Conservation (phyloP, 2,888 invertebrate species). For the Belgica antarctica region DNA sequence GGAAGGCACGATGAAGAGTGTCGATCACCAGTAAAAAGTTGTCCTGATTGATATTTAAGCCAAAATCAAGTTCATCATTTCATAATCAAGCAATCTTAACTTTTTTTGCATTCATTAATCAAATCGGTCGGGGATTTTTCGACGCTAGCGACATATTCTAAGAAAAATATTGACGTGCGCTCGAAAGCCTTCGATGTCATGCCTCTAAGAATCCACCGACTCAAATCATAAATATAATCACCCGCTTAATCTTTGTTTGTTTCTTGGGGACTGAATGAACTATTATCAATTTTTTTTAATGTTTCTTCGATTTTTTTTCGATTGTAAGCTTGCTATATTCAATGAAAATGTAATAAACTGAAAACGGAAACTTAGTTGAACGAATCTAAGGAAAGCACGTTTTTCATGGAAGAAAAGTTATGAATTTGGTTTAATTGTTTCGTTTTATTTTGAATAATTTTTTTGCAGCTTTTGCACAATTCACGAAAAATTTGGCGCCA, state of each 20-base stretch:
- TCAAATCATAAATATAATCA: constrained; percentile 17
- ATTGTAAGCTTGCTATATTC: constrained; percentile 10
- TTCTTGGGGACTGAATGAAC: constrained; percentile 17
- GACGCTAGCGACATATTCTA: too few species aligned
- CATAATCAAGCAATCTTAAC: not conserved
- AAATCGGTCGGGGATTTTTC: too few species aligned
- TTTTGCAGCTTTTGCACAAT: too few species aligned
- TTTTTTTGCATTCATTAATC: constrained; percentile 6
- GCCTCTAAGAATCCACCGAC: too few species aligned
- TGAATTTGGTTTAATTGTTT: too few species aligned
- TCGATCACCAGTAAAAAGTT: too few species aligned
- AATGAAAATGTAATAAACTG: not conserved
- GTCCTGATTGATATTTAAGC: not conserved
- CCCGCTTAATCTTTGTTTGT: not conserved
- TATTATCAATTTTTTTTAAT: constrained; percentile 3
- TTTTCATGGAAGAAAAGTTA: not conserved
- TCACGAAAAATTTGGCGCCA: too few species aligned
- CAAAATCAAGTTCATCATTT: constrained; percentile 1
- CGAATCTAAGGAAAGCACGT: not conserved
- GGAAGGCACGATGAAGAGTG: too few species aligned
- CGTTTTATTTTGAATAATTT: too few species aligned
- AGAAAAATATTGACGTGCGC: too few species aligned
- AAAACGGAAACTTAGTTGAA: not conserved
- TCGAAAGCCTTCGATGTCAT: too few species aligned
- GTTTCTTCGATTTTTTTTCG: not conserved